Base-by-base conservation (phyloP, 2,888 invertebrate genomes). In the Proisotoma minuta region DNA sequence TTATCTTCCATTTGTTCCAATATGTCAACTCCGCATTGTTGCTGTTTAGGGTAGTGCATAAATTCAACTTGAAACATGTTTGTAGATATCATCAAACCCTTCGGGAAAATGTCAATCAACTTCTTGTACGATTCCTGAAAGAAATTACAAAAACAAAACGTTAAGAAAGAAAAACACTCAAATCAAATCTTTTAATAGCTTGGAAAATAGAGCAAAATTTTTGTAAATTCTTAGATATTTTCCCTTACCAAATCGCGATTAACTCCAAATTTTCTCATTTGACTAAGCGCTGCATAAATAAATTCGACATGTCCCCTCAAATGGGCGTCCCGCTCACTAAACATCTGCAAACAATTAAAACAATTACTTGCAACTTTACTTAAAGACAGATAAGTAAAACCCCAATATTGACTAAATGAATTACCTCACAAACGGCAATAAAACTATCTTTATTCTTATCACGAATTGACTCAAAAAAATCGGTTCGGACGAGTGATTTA, bases 1-100 rank as follows among this genome's bases (percentile, higher is more conserved):
- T 91, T 86, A 71, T 88, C 84, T 81, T 98, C 97, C 98, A 99
- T 99, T 81, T 94, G 88, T 74, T 91, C 88, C 26, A 97, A 79
- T 57, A 99, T 77, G 76, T 90, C 89, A n/a, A 95, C 85, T 40
- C 88, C 88, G 78, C 93, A 92, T 68, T 93, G 88, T 75, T 99
- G 98, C 76, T 99, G 98, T 77, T 91, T 91, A 0, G 96, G 95
- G 80, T 89, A 97, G 77, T 96, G 93, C 85, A 88, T 84, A 74
- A 95, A 90, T 78, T 94, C 92, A 0, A 87, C 85, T 82, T 96
- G 91, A 78, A 91, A 86, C 48, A 86, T 79, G 77, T 89, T 94
- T 34, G 79, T 79, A 0, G 98, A 87, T 68, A 96, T 85, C 79
- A 93, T 88, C 77, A 85, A 88, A 48, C 92, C 91, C 78, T 94